Evolutionary conservation across 2,113 vertebrate genomes (phyloP), one percentile per base, ranked within the genome.

Genomic region (Callorhinus ursinus): DNA sequence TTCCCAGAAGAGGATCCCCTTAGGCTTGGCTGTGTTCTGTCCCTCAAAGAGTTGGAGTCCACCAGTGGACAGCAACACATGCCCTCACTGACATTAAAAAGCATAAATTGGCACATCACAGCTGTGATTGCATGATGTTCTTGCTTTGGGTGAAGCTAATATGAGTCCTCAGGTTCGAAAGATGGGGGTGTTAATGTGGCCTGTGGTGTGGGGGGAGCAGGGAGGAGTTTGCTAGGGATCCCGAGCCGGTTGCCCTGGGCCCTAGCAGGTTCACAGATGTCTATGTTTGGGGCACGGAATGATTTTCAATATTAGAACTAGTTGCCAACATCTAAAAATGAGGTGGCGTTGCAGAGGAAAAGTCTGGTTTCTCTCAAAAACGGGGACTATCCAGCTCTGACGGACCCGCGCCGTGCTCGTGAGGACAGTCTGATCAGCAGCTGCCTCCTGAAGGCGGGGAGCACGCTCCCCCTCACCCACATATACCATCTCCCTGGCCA

Each of bases 21-120:
- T 13, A 67, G 76, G 42, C 28, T 67, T 84, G 95, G 33, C 77
- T 36, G 42, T 3, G 0, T 79, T 94, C 33, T 86, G 26, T 24
- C 33, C 55, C 76, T 76, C 15, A 0, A 22, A 42, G 10, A 33
- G 61, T 19, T 2, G 4, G 51, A 39, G 53, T 36, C 61, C 11
- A n/a, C 55, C 31, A 49, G 31, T 14, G 81, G 72, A 76, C 28
- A 63, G 51, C 7, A 24, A 46, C 79, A 63, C 8, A 24, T 1
- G 11, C 81, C 92, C 46, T 76, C 28, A 22, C 28, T 83, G 85
- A 82, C 94, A 97, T 98, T 96, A 97, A 97, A 96, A 53, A 82
- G 24, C 10, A 2, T 18, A 61, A 39, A n/a, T 81, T 26, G 69
- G 42, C 53, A 65, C 71, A 24, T 82, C 15, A 18, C 28, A 33